A percentile compares a stretch with the other conserved stretches of the same genome.
phyloP scores from a whole-genome alignment of 2,888 invertebrate genomes.

The Sphecodes monilicornis region DNA sequence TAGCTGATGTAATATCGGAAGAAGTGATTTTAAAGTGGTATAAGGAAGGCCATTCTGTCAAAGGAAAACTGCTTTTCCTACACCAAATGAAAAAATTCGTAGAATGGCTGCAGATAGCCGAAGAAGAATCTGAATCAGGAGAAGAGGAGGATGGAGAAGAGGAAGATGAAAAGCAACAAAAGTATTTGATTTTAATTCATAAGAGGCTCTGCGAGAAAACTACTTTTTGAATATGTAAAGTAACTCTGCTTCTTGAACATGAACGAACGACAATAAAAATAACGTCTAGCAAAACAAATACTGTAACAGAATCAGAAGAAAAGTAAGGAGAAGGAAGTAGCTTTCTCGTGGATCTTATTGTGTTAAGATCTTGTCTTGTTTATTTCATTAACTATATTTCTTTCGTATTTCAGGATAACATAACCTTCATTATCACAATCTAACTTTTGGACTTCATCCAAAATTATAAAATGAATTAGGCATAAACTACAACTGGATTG shows the following conservation, averaged over 20 bases:
- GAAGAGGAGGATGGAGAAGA: conserved; percentile 86
- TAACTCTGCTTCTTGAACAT: neutral
- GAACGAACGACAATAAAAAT: neutral
- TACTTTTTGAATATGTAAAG: neutral
- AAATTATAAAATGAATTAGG: conserved; percentile 68
- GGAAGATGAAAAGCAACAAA: conserved; percentile 82
- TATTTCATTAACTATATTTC: conserved; percentile 22
- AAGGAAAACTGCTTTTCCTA: conserved; percentile 98
- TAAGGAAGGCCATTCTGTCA: conserved; percentile 95
- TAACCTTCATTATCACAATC: conserved; percentile 79
- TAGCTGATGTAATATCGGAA: conserved; percentile 96
- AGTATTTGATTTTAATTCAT: conserved; percentile 45
- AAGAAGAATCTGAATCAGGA: conserved; percentile 91
- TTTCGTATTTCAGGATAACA: conserved; percentile 54
- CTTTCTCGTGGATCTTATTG: neutral
- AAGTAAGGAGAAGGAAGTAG: neutral
- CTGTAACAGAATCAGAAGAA: neutral
- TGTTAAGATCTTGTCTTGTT: conserved; percentile 8
- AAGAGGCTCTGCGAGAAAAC: neutral
- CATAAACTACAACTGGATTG: conserved; percentile 60
- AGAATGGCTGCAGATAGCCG: conserved; percentile 98
- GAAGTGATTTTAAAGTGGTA: conserved; percentile 98
- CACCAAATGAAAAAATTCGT: conserved; percentile 99
- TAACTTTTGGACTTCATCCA: conserved; percentile 78
- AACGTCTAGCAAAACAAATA: neutral